Base-by-base conservation (phyloP, 2,797 vertebrate genomes). In the Anguilla pacifica region DNA sequence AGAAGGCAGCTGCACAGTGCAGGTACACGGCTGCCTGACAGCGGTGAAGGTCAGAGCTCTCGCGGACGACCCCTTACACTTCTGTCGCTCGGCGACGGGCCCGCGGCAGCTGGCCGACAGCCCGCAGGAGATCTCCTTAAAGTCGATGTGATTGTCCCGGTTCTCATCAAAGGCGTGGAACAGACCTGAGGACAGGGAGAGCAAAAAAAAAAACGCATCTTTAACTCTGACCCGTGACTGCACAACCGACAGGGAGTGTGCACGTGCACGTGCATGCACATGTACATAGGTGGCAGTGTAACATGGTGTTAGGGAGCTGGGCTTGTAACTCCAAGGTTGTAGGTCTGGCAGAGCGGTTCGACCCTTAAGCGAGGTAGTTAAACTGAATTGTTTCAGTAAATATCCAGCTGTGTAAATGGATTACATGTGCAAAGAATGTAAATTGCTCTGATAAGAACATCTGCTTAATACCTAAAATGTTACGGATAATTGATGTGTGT, bases 81-180 rank as follows among this genome's bases (percentile, higher is more conserved):
- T 99, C 93, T 99, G 99, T 90, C 99, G 97, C 91, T 99, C 99
- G 88, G 99, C 99, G 70, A 99, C 88, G 22, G 99, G 99, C 84
- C 99, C 99, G 87, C 99, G 96, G 93, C 99, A 99, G 95, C 99
- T 99, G 0, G 99, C 99, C 22, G 99, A 99, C 39, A 99, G 97
- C 17, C 99, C 99, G 91, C 99, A 99, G 5, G 98, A 99, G 93
- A 99, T 99, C 95, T 99, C 99, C 94, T 99, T 99, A 94, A 99
- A 99, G 95, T 99, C 99, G 91, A 99, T 99, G 95, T 99, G 99
- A 98, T 99, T 99, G 96, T 99, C 99, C 94, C 98, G 96, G 93
- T 99, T 99, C 96, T 99, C 99, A 95, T 99, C 99, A 92, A 99
- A 99, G 92, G 99, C 98, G 88, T 99, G 98, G 95, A 99, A 99